Conservation (phyloP, 2,113 vertebrate species). For the Panurus biarmicus region DNA sequence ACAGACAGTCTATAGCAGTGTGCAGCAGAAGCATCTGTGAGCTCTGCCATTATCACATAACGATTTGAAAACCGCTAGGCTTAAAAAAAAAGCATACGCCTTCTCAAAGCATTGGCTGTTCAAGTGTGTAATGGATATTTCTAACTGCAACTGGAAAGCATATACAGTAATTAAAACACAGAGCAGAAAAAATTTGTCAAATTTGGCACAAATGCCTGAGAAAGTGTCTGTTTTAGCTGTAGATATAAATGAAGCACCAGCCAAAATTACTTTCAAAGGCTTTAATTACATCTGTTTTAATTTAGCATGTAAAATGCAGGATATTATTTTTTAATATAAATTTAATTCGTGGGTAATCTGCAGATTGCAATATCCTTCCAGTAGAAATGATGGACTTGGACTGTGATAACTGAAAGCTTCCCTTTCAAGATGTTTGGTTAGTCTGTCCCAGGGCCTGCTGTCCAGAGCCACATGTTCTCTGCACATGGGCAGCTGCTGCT, state of each 20-base stretch:
- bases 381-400: background rate
- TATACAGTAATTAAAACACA: constrained; percentile 59
- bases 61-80: background rate
- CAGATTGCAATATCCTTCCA: constrained; percentile 48
- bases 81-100: background rate
- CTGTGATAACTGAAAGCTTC: background rate
- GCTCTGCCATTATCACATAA: background rate
- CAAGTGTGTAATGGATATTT: constrained; percentile 54
- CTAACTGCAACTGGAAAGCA: constrained; percentile 32
- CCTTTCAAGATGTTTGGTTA: background rate
- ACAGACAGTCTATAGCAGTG: background rate
- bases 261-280: constrained; percentile 58
- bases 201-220: constrained; percentile 49
- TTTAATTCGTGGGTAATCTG: constrained; percentile 55
- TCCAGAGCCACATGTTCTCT: background rate
- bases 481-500: background rate
- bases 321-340: constrained; percentile 59
- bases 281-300: constrained; percentile 67
- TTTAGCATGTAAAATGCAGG: constrained; percentile 49
- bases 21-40: background rate
- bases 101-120: background rate
- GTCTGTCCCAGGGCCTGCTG: background rate
- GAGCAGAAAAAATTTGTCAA: constrained; percentile 48
- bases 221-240: constrained; percentile 48
- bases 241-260: constrained; percentile 59